Evolutionary conservation across 2,113 vertebrate species (phyloP).

Genomic region (Arizona elegans): DNA sequence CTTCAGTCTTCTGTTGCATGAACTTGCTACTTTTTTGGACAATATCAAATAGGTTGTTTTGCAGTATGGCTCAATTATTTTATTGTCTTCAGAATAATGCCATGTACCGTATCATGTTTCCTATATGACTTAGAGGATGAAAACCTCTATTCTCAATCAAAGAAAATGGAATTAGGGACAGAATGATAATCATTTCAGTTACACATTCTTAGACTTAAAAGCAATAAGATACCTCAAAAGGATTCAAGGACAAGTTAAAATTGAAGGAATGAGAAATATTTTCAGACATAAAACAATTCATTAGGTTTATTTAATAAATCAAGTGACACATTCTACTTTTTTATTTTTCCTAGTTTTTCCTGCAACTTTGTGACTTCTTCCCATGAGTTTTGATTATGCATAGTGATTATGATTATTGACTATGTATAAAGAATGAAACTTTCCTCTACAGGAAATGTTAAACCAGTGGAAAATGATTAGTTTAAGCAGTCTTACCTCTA

Average conservation of each 20-base stretch:
- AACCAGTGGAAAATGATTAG: not conserved
- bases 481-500: slow-evolving; percentile 82
- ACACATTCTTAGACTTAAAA: not conserved
- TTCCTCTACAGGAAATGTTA: not conserved
- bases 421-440: not conserved
- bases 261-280: not conserved
- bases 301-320: not conserved
- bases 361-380: not conserved
- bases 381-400: not conserved
- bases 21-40: not conserved
- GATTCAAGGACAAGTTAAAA: not conserved
- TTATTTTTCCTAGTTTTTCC: not conserved
- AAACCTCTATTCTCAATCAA: not conserved
- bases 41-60: not conserved
- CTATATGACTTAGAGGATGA: not conserved
- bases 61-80: not conserved
- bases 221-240: not conserved
- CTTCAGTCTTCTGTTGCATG: not conserved
- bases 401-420: not conserved
- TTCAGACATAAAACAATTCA: not conserved
- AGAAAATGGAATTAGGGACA: not conserved
- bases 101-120: not conserved
- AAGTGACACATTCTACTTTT: not conserved
- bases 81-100: not conserved
- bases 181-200: not conserved